These are phyloP conservation scores for Helleia helle DNA, from an alignment of 2,888 invertebrate genomes.

Conservation along the genomic window DNA sequence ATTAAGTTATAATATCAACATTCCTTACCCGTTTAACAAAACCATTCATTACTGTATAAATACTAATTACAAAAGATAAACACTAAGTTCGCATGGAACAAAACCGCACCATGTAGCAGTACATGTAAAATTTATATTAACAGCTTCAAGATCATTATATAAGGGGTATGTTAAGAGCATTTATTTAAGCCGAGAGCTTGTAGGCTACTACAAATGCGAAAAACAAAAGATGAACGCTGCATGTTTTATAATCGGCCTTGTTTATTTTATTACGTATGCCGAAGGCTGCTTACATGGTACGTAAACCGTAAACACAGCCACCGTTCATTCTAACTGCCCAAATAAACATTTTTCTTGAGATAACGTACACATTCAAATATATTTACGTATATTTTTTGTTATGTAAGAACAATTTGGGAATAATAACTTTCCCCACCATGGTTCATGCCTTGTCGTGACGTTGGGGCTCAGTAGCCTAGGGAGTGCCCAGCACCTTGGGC, in stretches of 20 bases:
- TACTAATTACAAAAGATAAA: no score
- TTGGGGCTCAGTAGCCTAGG: no score
- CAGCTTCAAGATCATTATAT: slow-evolving; percentile 9
- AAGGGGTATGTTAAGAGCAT: slow-evolving; percentile 17
- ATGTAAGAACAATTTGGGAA: no score
- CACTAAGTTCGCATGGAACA: no score
- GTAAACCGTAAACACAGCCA: not conserved
- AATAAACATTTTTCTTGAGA: not conserved
- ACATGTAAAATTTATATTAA: slow-evolving; percentile 17
- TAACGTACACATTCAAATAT: not conserved
- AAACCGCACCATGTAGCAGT: not conserved
- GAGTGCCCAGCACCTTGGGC: no score
- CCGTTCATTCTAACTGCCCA: not conserved
- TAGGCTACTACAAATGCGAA: slow-evolving; percentile 24
- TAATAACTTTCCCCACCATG: no score
- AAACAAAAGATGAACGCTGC: slow-evolving; percentile 27
- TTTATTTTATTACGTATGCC: slow-evolving; percentile 18
- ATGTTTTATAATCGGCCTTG: slow-evolving; percentile 25
- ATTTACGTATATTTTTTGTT: no score
- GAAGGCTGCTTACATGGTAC: not conserved
- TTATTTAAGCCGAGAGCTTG: slow-evolving; percentile 17
- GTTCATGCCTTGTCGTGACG: no score
- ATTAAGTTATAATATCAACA: no score
- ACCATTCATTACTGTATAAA: no score
- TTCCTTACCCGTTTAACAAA: no score